phyloP scores from a whole-genome alignment of 2,113 vertebrate species.

The Chaetorhynchus papuensis region DNA sequence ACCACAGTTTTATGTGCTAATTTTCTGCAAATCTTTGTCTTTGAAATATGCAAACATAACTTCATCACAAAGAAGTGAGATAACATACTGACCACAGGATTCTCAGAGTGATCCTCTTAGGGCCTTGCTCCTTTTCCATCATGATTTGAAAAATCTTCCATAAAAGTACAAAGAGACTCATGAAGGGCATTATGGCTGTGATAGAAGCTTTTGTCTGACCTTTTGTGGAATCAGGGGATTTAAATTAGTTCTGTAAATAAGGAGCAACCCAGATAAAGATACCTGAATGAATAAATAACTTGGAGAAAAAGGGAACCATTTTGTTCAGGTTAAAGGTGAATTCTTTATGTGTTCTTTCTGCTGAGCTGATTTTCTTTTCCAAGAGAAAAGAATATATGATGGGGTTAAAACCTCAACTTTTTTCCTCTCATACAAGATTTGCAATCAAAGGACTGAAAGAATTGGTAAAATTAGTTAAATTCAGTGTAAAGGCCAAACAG shows the following conservation, averaged over 20 bases:
- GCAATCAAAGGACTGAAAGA: not conserved
- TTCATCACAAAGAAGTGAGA: not conserved
- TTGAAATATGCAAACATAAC: not conserved
- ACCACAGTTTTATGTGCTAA: not conserved
- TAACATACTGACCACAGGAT: not conserved
- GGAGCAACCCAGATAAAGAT: not conserved
- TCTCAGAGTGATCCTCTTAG: not conserved
- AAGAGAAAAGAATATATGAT: not conserved
- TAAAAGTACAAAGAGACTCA: not conserved
- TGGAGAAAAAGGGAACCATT: not conserved
- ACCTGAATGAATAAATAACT: not conserved
- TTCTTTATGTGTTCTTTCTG: not conserved
- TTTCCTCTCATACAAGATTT: not conserved
- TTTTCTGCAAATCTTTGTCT: not conserved
- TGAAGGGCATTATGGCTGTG: not conserved
- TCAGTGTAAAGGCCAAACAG: not conserved
- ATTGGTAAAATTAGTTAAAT: not conserved
- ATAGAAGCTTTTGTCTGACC: not conserved
- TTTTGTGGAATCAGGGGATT: not conserved
- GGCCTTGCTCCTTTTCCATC: not conserved
- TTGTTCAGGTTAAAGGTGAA: not conserved
- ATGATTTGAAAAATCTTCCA: not conserved
- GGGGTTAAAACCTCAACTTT: not conserved
- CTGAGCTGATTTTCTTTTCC: not conserved
- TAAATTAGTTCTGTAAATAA: conserved; percentile 29